Percentiles rank a stretch among this genome's conserved stretches.
phyloP scores from a whole-genome alignment of 2,888 invertebrate species.

The Caenorhabditis macrosperma region DNA sequence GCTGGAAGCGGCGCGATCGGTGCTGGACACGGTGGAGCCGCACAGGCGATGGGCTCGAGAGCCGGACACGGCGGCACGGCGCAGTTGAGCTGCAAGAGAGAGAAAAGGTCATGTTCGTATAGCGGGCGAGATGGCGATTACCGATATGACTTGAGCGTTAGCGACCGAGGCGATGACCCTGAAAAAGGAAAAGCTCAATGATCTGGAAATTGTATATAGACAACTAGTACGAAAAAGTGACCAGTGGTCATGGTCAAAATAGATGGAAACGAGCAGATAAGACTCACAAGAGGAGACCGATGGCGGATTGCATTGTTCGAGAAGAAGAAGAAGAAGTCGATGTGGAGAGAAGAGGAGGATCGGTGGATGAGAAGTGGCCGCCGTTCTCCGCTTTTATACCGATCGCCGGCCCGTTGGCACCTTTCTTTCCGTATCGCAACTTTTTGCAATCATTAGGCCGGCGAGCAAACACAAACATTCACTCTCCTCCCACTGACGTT shows the following conservation, averaged over 20 bases:
- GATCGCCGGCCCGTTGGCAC: constrained; percentile 24
- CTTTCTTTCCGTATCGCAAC: constrained; percentile 50
- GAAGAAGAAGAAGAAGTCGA: too few species aligned
- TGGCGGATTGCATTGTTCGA: constrained; percentile 39
- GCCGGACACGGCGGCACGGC: constrained; percentile 41
- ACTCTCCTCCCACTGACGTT: constrained; percentile 23
- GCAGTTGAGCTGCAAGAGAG: constrained; percentile 28
- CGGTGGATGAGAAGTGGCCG: constrained; percentile 19
- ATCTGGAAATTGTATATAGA: constrained; percentile 37
- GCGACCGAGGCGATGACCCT: constrained; percentile 45
- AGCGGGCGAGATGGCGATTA: constrained; percentile 25
- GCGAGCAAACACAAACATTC: constrained; percentile 40
- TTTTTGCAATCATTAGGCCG: constrained; percentile 48
- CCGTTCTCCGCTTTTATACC: constrained; percentile 40
- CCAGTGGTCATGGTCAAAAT: constrained; percentile 43
- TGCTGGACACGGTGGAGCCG: constrained; percentile 49
- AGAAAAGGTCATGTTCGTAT: background rate
- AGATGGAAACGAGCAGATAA: constrained; percentile 23
- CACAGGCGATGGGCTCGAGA: constrained; percentile 43
- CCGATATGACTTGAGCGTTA: constrained; percentile 45
- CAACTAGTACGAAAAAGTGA: constrained; percentile 34
- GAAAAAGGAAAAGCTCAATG: constrained; percentile 36
- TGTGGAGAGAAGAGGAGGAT: background rate
- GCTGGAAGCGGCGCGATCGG: constrained; percentile 41
- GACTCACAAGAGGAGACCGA: constrained; percentile 46